Base-by-base conservation (phyloP, 2,113 vertebrate species). In the Corythornis cristatus region DNA sequence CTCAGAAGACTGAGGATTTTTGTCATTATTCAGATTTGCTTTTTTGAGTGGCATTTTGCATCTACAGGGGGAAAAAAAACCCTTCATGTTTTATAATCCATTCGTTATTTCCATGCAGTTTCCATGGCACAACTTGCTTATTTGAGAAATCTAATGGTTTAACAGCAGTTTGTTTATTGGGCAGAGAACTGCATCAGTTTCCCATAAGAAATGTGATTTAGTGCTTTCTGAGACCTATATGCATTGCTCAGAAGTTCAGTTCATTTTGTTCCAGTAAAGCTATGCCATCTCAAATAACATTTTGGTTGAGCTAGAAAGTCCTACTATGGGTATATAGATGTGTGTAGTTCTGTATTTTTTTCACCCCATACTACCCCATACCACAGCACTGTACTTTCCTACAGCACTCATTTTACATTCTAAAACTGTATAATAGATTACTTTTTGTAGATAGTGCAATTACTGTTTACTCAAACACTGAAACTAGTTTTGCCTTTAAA, bases 51-150 rank as follows among this genome's bases (percentile, higher is more conserved):
- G 19, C 29, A 46, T 86, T 93, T 94, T 74, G 22, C 19, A 42
- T 86, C 19, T 66, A 33, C 31, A 56, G 19, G 8, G 13, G 28
- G 74, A 89, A 83, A 12, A 73, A 73, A 15, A 77, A 73, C 42
- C 19, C 33, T 90, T 92, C 29, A 4, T 46, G 86, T 90, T 83
- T 35, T 3, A 25, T 76, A 89, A 66, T 20, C 15, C 11, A 3
- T 57, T 3, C 10, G 37, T 85, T 85, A 62, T 87, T 83, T 77
- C 51, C 20, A 64, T 80, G 43, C 64, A 51, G 42, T 93, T 94
- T 96, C 88, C 85, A 71, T 88, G 64, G 78, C n/a, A 86, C 79
- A 83, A 77, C 46, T 83, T 77, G 57, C 66, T 50, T 72, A 21
- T 75, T 57, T 87, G 70, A 89, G 66, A 64, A 65, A 42, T 65